Percentiles rank a stretch among this genome's conserved stretches.
Conservation (phyloP, 2,888 invertebrate genomes). For the Torymus texanus region DNA sequence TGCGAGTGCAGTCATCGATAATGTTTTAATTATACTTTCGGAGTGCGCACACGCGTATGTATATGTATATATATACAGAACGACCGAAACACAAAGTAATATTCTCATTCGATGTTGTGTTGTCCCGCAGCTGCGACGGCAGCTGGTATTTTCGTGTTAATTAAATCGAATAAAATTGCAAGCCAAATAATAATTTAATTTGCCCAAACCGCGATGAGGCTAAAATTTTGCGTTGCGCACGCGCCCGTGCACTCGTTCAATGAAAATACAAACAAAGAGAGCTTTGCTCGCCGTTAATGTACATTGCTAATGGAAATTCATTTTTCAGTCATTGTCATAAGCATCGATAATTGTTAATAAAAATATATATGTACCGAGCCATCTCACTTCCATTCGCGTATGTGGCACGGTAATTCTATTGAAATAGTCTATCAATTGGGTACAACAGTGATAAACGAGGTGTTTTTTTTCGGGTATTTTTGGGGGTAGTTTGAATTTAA, state of each 20-base stretch:
- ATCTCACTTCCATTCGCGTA: neutral
- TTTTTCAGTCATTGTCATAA: neutral
- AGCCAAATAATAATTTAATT: constrained; percentile 42
- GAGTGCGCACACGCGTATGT: no score
- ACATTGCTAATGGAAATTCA: constrained; percentile 28
- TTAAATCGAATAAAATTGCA: constrained; percentile 48
- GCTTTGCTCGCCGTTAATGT: constrained; percentile 12
- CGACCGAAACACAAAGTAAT: constrained; percentile 27
- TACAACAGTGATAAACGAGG: neutral
- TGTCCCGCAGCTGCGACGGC: neutral
- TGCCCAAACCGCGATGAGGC: neutral
- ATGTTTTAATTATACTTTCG: constrained; percentile 43
- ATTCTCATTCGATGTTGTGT: constrained; percentile 20
- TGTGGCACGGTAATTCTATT: no score
- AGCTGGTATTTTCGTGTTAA: constrained; percentile 1
- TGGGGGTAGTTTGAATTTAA: no score
- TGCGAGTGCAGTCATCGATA: constrained; percentile 27
- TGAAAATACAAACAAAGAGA: constrained; percentile 20
- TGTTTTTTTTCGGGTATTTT: no score
- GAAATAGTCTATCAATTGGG: no score
- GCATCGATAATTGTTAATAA: constrained; percentile 16
- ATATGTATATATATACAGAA: no score
- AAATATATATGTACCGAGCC: neutral
- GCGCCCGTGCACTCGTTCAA: neutral
- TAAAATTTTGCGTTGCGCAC: constrained; percentile 4